Evolutionary conservation across 2,797 vertebrate genomes (phyloP).

Genomic region (Poecilia wingei): DNA sequence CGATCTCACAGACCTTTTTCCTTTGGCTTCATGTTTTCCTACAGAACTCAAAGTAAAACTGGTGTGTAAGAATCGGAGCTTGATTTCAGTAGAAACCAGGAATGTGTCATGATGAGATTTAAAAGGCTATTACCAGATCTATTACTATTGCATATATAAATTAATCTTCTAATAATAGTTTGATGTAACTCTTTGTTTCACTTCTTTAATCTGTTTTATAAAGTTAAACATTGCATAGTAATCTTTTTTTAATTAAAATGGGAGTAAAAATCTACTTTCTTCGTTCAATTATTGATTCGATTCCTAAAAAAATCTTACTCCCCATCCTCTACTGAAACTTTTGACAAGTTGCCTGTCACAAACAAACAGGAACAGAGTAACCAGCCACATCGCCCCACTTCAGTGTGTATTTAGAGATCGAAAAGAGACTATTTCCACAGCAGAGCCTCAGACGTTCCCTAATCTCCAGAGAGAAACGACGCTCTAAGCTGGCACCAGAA

Average conservation of each 20-base stretch:
- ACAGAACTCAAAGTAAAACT: neutral
- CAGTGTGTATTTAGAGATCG: conserved; percentile 41
- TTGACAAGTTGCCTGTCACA: conserved; percentile 39
- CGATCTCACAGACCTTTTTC: neutral
- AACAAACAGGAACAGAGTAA: conserved; percentile 44
- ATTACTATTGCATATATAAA: neutral
- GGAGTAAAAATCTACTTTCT: conserved; percentile 11
- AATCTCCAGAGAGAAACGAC: conserved; percentile 57
- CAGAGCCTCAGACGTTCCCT: conserved; percentile 54
- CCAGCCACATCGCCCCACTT: conserved; percentile 42
- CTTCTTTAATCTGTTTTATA: neutral
- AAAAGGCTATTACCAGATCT: neutral
- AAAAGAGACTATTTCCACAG: conserved; percentile 58
- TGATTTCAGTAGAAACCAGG: conserved; percentile 11
- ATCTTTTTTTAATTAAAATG: conserved; percentile 20
- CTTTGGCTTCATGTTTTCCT: neutral
- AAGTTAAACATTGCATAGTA: neutral
- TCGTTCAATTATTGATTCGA: conserved; percentile 47
- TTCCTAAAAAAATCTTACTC: conserved; percentile 50
- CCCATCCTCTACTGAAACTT: conserved; percentile 19
- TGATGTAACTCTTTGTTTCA: neutral
- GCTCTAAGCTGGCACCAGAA: conserved; percentile 62
- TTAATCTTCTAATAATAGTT: neutral
- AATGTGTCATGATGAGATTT: conserved; percentile 16
- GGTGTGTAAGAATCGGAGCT: conserved; percentile 11